Conservation (phyloP, 2,888 invertebrate species). For the Eumerus sabulonum region DNA sequence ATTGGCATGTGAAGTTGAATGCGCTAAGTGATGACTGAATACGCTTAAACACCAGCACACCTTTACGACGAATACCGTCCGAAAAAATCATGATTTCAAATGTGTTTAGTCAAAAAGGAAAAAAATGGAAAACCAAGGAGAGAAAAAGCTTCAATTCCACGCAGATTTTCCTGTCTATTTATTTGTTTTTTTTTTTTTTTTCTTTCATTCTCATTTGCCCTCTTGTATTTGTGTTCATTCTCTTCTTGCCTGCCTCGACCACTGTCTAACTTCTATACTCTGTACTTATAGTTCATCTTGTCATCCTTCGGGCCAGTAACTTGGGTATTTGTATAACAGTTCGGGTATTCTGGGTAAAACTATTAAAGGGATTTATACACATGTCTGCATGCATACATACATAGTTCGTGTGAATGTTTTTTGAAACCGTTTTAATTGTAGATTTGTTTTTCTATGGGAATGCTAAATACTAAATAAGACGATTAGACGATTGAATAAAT, state of each 20-base stretch:
- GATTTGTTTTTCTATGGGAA: neutral
- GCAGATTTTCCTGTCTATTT: conserved; percentile 27
- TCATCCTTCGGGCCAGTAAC: conserved; percentile 10
- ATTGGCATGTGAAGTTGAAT: no score
- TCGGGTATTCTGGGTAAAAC: conserved; percentile 22
- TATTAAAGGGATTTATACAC: no score
- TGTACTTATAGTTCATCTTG: conserved; percentile 27
- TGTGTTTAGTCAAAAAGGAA: conserved; percentile 28
- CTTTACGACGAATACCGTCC: conserved; percentile 27
- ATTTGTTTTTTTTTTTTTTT: conserved; percentile 17
- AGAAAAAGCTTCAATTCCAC: conserved; percentile 43
- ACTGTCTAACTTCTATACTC: conserved; percentile 28
- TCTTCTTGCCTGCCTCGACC: conserved; percentile 12
- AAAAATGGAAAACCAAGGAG: conserved; percentile 23
- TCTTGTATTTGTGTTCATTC: conserved; percentile 10
- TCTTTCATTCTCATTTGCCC: conserved; percentile 17
- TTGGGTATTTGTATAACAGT: conserved; percentile 49
- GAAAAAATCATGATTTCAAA: conserved; percentile 34
- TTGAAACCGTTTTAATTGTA: no score
- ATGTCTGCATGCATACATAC: no score
- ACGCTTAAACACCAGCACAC: conserved; percentile 18
- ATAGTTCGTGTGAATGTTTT: no score
- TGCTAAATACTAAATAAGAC: conserved; percentile 31
- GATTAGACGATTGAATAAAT: conserved; percentile 26
- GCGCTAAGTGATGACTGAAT: no score